Percentiles rank a stretch among this genome's conserved stretches.
These are phyloP conservation scores for Parotocinclus haroldoi DNA, from an alignment of 2,797 vertebrate species.

Conservation along the genomic window DNA sequence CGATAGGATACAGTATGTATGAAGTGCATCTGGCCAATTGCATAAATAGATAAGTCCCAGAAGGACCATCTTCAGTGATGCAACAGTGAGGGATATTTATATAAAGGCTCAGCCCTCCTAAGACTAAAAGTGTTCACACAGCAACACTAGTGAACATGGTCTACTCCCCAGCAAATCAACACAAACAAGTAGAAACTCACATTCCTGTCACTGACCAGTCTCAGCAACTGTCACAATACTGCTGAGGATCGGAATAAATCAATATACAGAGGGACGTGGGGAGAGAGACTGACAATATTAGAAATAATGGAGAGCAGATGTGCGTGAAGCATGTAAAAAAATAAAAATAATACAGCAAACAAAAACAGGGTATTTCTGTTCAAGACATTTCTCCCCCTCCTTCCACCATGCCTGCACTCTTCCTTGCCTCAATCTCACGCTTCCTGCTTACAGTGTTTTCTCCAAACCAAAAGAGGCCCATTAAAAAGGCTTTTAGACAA, in stretches of 20 bases:
- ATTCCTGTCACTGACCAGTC: slow-evolving; percentile 37
- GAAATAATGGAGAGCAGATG: slow-evolving; percentile 39
- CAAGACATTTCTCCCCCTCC: slow-evolving; percentile 10
- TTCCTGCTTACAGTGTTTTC: slow-evolving; percentile 35
- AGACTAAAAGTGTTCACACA: slow-evolving; percentile 33
- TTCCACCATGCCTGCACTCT: slow-evolving; percentile 17
- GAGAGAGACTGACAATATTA: slow-evolving; percentile 31
- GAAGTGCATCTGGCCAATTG: slow-evolving; percentile 37
- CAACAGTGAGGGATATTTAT: slow-evolving; percentile 20
- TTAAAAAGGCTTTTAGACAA: slow-evolving; percentile 60
- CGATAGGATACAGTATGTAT: slow-evolving; percentile 14
- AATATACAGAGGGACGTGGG: slow-evolving; percentile 27
- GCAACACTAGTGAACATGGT: slow-evolving; percentile 41
- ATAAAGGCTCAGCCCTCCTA: slow-evolving; percentile 24
- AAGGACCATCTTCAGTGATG: slow-evolving; percentile 25
- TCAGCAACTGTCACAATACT: slow-evolving; percentile 36
- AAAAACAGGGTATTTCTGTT: slow-evolving; percentile 33
- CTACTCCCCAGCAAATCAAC: slow-evolving; percentile 42
- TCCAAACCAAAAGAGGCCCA: slow-evolving; percentile 45
- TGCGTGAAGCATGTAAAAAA: slow-evolving; percentile 37
- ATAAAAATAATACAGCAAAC: slow-evolving; percentile 38
- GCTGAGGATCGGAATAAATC: slow-evolving; percentile 39
- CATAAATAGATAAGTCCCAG: slow-evolving; percentile 37
- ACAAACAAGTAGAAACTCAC: slow-evolving; percentile 37
- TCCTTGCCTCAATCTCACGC: slow-evolving; percentile 16